Evolutionary conservation across 1,140 invertebrate species (phyloP), one percentile per base, ranked within the genome.

Genomic region (Euglossa dilemma): DNA sequence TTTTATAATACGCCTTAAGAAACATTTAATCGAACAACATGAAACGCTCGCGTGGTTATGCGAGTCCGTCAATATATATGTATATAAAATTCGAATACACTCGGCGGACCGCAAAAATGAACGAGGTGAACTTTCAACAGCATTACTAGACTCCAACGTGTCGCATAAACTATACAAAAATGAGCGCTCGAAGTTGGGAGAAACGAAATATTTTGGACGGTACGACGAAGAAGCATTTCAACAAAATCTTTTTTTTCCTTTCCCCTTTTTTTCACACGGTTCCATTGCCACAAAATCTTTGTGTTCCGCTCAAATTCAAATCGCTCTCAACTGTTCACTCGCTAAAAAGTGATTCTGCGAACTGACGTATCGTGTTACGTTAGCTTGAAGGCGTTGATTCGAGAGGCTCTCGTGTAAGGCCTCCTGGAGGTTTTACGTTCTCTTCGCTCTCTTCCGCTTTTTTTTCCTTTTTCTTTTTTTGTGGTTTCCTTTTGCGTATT

Each of bases 141-240:
- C 90, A 87, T 86, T 86, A 85, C 66, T 91, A 90, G 75, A 84
- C 87, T 91, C 75, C 87, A 91, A 92, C 89, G 87, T 88, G 84
- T 79, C 83, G 88, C 89, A 93, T 90, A 92, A 93, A 93, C 91
- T 93, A 92, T 93, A 93, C 90, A 83, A 87, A 92, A 91, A 90
- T 90, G 77, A 89, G 88, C 91, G 67, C 87, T 89, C 82, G 85
- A 89, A 92, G 88, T 90, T 84, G 89, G 90, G 86, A 82, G 76
- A 92, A 92, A 92, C 85, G 78, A 90, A 91, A 92, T 90, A 82
- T 90, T 84, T 89, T 91, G 91, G 92, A 93, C 93, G 92, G 92
- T 92, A 93, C 84, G 90, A 86, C 85, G 89, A 90, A 91, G 80
- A 90, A 93, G 90, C 85, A 86, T 87, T 76, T 90, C 71, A 90